Evolutionary conservation across 2,113 vertebrate species (phyloP).

Genomic region (Oreochromis niloticus): DNA sequence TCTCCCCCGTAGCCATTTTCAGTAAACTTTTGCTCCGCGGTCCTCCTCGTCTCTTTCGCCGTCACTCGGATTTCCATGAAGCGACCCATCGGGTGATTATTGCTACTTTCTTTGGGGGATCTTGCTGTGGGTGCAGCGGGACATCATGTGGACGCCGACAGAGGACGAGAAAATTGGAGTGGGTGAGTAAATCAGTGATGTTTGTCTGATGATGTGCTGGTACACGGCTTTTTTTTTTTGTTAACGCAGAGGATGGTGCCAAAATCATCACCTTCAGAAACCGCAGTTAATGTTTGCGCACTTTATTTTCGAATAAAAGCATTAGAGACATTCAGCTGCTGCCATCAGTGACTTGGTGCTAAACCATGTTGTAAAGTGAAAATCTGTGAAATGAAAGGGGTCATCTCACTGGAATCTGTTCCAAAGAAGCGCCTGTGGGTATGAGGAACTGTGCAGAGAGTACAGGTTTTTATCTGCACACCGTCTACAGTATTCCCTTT

Average conservation of each 20-base stretch:
- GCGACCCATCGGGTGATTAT: conserved; percentile 17
- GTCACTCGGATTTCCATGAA: conserved; percentile 37
- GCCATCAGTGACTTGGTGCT: neutral
- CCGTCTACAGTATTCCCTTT: neutral
- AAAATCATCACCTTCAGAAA: neutral
- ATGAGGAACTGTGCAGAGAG: neutral
- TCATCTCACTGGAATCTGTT: neutral
- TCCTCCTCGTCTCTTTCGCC: neutral
- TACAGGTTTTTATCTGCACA: neutral
- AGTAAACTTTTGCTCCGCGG: conserved; percentile 3
- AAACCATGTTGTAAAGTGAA: neutral
- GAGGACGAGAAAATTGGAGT: conserved; percentile 77
- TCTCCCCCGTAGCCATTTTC: fast-evolving
- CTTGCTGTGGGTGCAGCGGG: conserved; percentile 7
- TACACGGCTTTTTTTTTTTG: neutral
- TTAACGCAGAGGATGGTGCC: neutral
- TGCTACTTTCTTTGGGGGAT: neutral
- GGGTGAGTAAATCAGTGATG: conserved; percentile 58
- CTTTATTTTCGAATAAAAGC: neutral
- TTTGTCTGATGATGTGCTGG: neutral
- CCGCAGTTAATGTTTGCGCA: neutral
- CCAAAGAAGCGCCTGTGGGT: neutral
- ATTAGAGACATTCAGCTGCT: neutral
- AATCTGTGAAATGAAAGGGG: neutral
- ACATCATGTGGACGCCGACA: conserved; percentile 75